Percentiles rank a stretch among this genome's conserved stretches.
These are phyloP conservation scores for Clistopyga incitator DNA, from an alignment of 2,888 invertebrate species.

Conservation along the genomic window DNA sequence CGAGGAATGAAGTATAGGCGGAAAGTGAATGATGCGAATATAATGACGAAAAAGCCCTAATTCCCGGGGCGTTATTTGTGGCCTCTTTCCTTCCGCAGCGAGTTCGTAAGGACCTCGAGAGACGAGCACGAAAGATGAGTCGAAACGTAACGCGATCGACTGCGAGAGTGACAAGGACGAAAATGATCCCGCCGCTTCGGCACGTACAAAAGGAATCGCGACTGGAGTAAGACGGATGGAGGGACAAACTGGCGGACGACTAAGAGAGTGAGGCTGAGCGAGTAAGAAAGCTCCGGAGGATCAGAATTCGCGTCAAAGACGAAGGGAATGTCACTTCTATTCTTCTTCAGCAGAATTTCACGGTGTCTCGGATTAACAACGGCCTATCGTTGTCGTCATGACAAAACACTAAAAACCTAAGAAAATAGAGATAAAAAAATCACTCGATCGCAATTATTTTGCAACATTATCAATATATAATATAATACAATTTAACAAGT, in stretches of 20 bases:
- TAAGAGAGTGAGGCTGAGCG: slow-evolving; percentile 43
- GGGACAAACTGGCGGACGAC: slow-evolving; percentile 13
- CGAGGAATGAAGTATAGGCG: slow-evolving; percentile 58
- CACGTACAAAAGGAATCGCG: slow-evolving; percentile 16
- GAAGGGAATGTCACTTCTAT: slow-evolving; percentile 65
- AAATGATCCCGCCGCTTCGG: slow-evolving; percentile 19
- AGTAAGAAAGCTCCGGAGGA: slow-evolving; percentile 65
- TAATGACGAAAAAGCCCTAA: slow-evolving; percentile 78
- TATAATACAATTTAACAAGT: too few species aligned
- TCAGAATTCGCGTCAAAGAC: slow-evolving; percentile 54
- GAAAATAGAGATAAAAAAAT: too few species aligned
- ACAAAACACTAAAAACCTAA: slow-evolving; percentile 80
- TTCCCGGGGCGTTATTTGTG: slow-evolving; percentile 70
- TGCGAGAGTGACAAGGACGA: slow-evolving; percentile 42
- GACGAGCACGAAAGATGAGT: slow-evolving; percentile 23
- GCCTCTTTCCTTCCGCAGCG: slow-evolving; percentile 51
- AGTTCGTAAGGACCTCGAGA: slow-evolving; percentile 28
- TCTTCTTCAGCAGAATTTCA: slow-evolving; percentile 74
- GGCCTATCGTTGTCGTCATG: slow-evolving; percentile 81
- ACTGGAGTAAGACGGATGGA: slow-evolving; percentile 56
- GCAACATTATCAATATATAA: slow-evolving; percentile 10
- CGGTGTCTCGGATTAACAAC: slow-evolving; percentile 80
- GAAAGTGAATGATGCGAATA: slow-evolving; percentile 79
- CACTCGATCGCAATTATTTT: slow-evolving; percentile 63
- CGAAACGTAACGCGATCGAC: not conserved